phyloP scores from a whole-genome alignment of 2,888 invertebrate genomes.

The Idaea dimidiata region DNA sequence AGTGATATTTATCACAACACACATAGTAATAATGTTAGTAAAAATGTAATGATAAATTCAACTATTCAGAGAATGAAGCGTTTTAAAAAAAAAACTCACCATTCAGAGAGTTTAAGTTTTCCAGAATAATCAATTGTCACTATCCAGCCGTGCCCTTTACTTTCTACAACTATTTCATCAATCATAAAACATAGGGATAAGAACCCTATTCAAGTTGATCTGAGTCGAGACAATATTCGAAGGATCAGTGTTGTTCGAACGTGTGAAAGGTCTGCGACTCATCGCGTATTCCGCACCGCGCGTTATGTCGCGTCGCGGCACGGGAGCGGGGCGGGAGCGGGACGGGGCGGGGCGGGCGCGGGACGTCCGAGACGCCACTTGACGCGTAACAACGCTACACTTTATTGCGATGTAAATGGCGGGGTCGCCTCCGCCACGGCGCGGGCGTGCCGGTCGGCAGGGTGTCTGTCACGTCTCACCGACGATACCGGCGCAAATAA shows the following conservation, averaged over 20 bases:
- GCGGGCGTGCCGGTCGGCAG: slow-evolving; percentile 8
- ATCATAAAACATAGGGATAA: not conserved
- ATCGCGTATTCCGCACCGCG: not conserved
- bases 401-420: slow-evolving; percentile 31
- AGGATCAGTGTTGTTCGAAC: not conserved
- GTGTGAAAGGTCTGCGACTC: not conserved
- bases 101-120: too few species aligned
- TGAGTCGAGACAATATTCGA: not conserved
- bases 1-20: too few species aligned
- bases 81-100: too few species aligned
- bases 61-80: too few species aligned
- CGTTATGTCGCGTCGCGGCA: not conserved
- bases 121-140: too few species aligned
- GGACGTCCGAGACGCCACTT: slow-evolving; percentile 19
- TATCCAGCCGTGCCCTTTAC: not conserved
- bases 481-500: slow-evolving; percentile 8
- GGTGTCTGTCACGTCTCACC: slow-evolving; percentile 11
- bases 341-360: not conserved
- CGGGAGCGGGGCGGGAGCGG: not conserved
- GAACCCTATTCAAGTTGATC: not conserved
- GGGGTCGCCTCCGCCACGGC: slow-evolving; percentile 15
- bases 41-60: not conserved
- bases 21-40: too few species aligned
- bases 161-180: not conserved
- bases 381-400: slow-evolving; percentile 30